Evolutionary conservation across 2,888 invertebrate species (phyloP).

Genomic region (Hedychridium roseum): DNA sequence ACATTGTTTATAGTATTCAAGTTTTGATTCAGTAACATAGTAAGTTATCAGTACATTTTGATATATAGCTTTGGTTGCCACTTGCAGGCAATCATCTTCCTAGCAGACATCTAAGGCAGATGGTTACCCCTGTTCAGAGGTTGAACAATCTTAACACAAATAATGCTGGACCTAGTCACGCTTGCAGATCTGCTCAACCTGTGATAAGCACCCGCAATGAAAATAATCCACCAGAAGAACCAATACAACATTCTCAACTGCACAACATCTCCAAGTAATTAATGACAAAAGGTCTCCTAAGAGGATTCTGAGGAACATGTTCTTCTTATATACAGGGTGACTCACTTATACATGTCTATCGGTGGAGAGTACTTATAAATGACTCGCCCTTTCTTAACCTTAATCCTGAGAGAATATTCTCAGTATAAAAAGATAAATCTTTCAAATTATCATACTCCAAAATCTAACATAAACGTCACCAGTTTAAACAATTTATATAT

Average conservation of each 20-base stretch:
- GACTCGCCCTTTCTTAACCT: slow-evolving; percentile 39
- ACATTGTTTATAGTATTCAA: too few relatives aligned
- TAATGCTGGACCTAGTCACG: slow-evolving; percentile 63
- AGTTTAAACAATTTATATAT: too few relatives aligned
- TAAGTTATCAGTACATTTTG: too few relatives aligned
- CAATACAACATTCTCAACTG: slow-evolving; percentile 36
- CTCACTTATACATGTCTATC: slow-evolving; percentile 51
- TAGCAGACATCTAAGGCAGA: slow-evolving; percentile 68
- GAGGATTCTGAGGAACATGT: slow-evolving; percentile 56
- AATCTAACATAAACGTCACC: too few relatives aligned
- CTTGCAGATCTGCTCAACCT: slow-evolving; percentile 37
- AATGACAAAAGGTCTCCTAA: slow-evolving; percentile 51
- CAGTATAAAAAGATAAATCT: slow-evolving; percentile 4
- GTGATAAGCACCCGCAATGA: slow-evolving; percentile 36
- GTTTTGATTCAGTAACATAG: too few relatives aligned
- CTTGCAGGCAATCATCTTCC: slow-evolving; percentile 52
- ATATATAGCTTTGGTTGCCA: too few relatives aligned
- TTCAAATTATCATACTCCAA: not conserved
- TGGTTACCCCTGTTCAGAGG: slow-evolving; percentile 77
- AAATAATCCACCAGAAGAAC: slow-evolving; percentile 31
- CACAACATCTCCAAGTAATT: slow-evolving; percentile 55
- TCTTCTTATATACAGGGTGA: slow-evolving; percentile 58
- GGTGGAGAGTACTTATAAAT: slow-evolving; percentile 37
- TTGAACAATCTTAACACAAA: slow-evolving; percentile 70
- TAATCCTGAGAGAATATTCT: not conserved